Conservation (phyloP, 2,113 vertebrate species). For the Alligator sinensis region DNA sequence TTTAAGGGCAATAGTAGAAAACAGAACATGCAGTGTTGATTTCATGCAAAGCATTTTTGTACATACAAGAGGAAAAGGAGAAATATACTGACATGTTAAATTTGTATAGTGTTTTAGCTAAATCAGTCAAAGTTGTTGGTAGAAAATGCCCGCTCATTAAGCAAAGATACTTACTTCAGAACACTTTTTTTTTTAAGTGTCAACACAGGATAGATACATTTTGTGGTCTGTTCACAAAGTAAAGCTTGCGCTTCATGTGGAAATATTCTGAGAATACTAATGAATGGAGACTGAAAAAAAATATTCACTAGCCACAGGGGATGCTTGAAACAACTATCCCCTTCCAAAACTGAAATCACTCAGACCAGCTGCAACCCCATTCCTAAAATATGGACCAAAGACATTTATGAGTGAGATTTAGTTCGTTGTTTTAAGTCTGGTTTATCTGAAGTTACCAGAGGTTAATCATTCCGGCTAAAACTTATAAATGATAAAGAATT, state of each 20-base stretch:
- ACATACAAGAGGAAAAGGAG: neutral
- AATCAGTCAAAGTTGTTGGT: neutral
- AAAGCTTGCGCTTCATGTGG: neutral
- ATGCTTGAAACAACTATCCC: neutral
- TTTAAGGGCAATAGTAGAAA: neutral
- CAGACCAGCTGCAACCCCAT: neutral
- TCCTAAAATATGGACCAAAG: neutral
- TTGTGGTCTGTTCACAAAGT: neutral
- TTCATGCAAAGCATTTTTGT: neutral
- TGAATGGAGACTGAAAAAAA: neutral
- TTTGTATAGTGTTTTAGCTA: neutral
- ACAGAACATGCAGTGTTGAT: neutral
- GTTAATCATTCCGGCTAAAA: neutral
- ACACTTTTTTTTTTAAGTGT: neutral
- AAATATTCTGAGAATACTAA: neutral
- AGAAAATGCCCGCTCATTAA: neutral
- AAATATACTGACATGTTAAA: neutral
- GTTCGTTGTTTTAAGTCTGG: neutral
- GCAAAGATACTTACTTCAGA: neutral
- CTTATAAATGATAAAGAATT: neutral
- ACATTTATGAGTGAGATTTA: neutral
- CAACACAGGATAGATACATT: accelerated
- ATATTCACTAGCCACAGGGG: neutral
- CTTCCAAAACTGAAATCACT: neutral
- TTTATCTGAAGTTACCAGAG: neutral